Evolutionary conservation across 2,113 vertebrate genomes (phyloP).

Genomic region (Cephalopholis sonnerati): DNA sequence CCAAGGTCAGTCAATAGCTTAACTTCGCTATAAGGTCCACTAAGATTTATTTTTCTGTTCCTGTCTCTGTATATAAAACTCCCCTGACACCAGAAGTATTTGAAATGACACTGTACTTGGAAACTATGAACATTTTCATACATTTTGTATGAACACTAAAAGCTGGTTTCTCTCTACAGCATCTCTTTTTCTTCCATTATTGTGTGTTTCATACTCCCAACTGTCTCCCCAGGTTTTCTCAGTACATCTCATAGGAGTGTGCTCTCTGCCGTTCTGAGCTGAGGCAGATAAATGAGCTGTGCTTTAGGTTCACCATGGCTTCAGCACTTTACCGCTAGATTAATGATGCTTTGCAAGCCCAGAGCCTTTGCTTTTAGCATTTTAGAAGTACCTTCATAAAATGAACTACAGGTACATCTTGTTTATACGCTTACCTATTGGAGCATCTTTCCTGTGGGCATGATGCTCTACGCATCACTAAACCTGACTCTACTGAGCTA

Average conservation of each 20-base stretch:
- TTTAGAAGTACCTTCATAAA: slow-evolving; percentile 73
- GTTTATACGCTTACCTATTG: slow-evolving; percentile 62
- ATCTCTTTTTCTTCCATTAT: slow-evolving; percentile 42
- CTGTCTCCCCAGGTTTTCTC: slow-evolving; percentile 60
- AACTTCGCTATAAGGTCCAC: slow-evolving; percentile 22
- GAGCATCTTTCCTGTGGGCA: slow-evolving; percentile 64
- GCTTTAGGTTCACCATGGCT: slow-evolving; percentile 73
- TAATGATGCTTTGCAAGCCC: slow-evolving; percentile 80
- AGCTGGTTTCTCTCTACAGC: slow-evolving; percentile 33
- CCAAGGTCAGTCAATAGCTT: slow-evolving; percentile 69
- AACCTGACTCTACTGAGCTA: slow-evolving; percentile 43
- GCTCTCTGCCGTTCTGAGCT: slow-evolving; percentile 67
- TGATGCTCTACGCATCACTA: slow-evolving; percentile 40
- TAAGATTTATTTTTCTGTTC: slow-evolving; percentile 22
- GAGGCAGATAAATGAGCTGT: slow-evolving; percentile 82
- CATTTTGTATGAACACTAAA: slow-evolving; percentile 40
- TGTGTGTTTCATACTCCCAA: slow-evolving; percentile 19
- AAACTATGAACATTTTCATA: slow-evolving; percentile 35
- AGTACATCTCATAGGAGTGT: slow-evolving; percentile 55
- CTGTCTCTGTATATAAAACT: neutral
- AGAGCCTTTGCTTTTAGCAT: slow-evolving; percentile 72
- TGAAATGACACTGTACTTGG: slow-evolving; percentile 23
- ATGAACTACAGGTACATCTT: slow-evolving; percentile 73
- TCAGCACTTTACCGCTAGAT: slow-evolving; percentile 78
- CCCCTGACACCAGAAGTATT: slow-evolving; percentile 15